These are phyloP conservation scores for Cybosia mesomella DNA, from an alignment of 2,888 invertebrate genomes.

Conservation along the genomic window DNA sequence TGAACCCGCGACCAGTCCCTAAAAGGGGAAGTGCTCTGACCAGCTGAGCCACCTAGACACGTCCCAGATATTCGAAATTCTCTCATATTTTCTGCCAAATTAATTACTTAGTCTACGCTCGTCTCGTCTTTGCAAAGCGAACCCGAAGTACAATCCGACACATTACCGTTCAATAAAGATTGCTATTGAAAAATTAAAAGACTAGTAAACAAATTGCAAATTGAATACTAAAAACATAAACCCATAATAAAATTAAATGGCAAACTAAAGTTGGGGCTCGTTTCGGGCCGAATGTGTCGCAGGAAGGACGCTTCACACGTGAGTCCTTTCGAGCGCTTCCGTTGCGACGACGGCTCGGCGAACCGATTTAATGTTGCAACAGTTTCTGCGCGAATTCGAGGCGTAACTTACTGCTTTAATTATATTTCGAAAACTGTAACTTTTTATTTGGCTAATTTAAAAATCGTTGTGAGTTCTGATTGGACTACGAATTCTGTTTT, in stretches of 20 bases:
- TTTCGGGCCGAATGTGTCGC: constrained; percentile 13
- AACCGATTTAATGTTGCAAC: constrained; percentile 51
- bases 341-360: constrained; percentile 29
- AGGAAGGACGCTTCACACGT: constrained; percentile 53
- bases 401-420: constrained; percentile 46
- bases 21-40: too few relatives aligned
- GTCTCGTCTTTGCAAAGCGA: too few relatives aligned
- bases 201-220: background rate
- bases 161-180: background rate
- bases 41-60: too few relatives aligned
- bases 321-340: constrained; percentile 44
- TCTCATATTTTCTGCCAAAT: too few relatives aligned
- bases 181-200: background rate
- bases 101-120: too few relatives aligned
- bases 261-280: constrained; percentile 14
- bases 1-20: too few relatives aligned
- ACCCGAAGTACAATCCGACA: too few relatives aligned
- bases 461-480: constrained; percentile 9
- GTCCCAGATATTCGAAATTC: too few relatives aligned
- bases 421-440: constrained; percentile 32
- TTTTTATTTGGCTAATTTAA: constrained; percentile 28
- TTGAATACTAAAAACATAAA: constrained; percentile 8
- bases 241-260: constrained; percentile 16
- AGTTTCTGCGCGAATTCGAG: constrained; percentile 36
- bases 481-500: background rate